Conservation (phyloP, 2,113 vertebrate genomes). For the Elgaria multicarinata region DNA sequence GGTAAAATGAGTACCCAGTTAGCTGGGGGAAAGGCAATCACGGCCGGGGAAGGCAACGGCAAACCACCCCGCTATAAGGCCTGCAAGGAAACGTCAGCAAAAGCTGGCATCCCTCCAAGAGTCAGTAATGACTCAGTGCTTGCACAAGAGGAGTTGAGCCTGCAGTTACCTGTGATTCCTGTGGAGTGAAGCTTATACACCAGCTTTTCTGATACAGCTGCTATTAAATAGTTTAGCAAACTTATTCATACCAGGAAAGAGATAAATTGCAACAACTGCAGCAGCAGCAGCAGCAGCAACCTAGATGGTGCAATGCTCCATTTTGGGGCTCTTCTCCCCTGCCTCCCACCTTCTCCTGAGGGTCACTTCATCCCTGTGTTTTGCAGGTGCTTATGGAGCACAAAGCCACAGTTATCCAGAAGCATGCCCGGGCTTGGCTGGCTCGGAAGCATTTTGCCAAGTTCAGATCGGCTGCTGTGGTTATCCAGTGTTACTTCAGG, state of each 20-base stretch:
- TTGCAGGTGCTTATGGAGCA: constrained; percentile 86
- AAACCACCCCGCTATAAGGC: no score
- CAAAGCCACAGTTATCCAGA: constrained; percentile 91
- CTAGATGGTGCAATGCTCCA: background rate
- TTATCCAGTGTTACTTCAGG: constrained; percentile 89
- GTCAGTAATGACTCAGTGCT: no score
- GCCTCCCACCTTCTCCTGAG: background rate
- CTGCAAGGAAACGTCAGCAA: no score
- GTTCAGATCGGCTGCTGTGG: constrained; percentile 77
- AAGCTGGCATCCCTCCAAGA: no score
- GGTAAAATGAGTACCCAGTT: no score
- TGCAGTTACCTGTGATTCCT: background rate
- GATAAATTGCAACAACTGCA: background rate
- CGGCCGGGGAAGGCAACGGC: no score
- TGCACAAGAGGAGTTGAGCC: background rate
- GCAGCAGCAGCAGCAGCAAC: background rate
- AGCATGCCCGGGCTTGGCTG: constrained; percentile 82
- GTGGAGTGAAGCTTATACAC: background rate
- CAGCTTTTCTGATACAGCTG: background rate
- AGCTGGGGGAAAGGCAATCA: no score
- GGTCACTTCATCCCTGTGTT: background rate
- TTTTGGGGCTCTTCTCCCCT: background rate
- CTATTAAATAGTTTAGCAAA: background rate
- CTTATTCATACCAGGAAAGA: background rate
- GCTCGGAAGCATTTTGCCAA: constrained; percentile 75